These are phyloP conservation scores for Drosophila mettleri DNA, from an alignment of 2,888 invertebrate species.

Conservation along the genomic window DNA sequence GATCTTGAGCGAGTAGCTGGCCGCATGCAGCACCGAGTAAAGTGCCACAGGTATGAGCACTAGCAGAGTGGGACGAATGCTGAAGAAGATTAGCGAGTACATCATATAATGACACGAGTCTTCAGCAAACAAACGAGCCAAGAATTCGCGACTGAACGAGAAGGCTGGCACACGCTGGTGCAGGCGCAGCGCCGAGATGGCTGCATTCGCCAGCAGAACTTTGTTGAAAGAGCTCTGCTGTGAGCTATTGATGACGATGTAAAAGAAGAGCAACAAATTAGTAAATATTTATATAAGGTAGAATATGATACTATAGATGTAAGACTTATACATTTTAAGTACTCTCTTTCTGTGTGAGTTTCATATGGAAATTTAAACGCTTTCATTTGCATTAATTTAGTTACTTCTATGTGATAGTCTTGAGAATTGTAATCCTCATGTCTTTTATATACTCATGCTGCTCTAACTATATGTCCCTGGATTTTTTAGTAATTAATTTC, in stretches of 20 bases:
- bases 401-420: background rate
- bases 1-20: slow-evolving; percentile 95
- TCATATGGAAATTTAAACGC: background rate
- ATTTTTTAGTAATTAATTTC: background rate
- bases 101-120: slow-evolving; percentile 98
- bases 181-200: slow-evolving; percentile 96
- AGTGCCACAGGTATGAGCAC: slow-evolving; percentile 95
- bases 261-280: background rate
- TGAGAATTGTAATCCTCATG: background rate
- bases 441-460: background rate
- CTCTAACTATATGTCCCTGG: background rate
- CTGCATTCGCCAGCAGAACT: slow-evolving; percentile 96
- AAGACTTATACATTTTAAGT: no score
- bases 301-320: no score
- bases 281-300: no score
- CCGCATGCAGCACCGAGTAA: slow-evolving; percentile 96
- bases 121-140: slow-evolving; percentile 92
- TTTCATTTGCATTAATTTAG: no score
- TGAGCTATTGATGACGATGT: slow-evolving; percentile 86
- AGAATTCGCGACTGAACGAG: slow-evolving; percentile 92
- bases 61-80: slow-evolving; percentile 94
- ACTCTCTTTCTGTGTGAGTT: no score
- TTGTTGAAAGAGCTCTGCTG: slow-evolving; percentile 94
- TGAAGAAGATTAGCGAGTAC: slow-evolving; percentile 97
- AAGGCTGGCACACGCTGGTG: slow-evolving; percentile 97